phyloP scores from a whole-genome alignment of 2,797 vertebrate genomes.

The Iguana delicatissima region DNA sequence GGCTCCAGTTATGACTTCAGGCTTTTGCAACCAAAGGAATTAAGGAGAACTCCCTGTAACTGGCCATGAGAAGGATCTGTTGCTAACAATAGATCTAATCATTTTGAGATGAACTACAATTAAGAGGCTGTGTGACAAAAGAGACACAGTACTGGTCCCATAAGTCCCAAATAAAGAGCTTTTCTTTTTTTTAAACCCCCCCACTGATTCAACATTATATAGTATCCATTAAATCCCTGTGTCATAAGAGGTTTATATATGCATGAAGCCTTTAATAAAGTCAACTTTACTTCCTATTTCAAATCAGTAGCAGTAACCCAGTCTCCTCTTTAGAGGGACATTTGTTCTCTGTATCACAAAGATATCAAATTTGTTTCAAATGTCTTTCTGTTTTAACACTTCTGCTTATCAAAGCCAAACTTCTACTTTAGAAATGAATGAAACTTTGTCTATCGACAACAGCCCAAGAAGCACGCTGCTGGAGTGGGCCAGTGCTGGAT shows the following conservation, averaged over 20 bases:
- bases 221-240: conserved; percentile 78
- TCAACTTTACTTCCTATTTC: conserved; percentile 52
- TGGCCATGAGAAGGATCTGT: conserved; percentile 75
- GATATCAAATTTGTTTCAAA: not conserved
- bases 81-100: conserved; percentile 83
- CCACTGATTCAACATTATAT: conserved; percentile 85
- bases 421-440: not conserved
- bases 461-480: not conserved
- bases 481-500: not conserved
- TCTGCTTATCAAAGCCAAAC: not conserved
- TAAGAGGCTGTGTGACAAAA: conserved; percentile 87
- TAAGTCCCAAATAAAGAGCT: conserved; percentile 68
- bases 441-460: not conserved
- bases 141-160: conserved; percentile 82
- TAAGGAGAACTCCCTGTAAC: conserved; percentile 61
- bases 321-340: not conserved
- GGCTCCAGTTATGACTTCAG: conserved; percentile 82
- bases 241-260: conserved; percentile 79
- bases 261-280: conserved; percentile 87
- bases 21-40: conserved; percentile 83
- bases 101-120: conserved; percentile 84
- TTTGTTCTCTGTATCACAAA: not conserved
- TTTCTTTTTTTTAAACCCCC: conserved; percentile 83
- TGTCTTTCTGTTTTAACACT: not conserved
- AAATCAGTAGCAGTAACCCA: not conserved